A percentile compares a stretch with the other conserved stretches of the same genome.
phyloP scores from a whole-genome alignment of 2,888 invertebrate genomes.

The Melanophora roralis region DNA sequence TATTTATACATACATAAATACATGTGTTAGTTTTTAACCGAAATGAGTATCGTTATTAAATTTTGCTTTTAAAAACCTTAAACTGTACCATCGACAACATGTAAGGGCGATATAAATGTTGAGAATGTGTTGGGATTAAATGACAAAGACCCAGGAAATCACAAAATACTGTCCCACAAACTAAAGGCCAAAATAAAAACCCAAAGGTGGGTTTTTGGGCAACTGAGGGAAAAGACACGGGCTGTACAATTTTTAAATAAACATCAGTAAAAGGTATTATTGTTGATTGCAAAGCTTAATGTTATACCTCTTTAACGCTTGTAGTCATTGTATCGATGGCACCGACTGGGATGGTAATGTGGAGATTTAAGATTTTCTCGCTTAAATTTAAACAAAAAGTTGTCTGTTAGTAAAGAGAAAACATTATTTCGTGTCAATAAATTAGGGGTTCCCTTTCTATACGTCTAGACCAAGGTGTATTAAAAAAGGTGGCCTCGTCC shows the following conservation, averaged over 20 bases:
- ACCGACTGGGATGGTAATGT: too few species aligned
- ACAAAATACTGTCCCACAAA: slow-evolving; percentile 65
- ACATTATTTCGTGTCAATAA: too few species aligned
- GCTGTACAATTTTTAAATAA: background rate
- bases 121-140: slow-evolving; percentile 66
- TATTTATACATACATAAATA: background rate
- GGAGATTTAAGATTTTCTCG: too few species aligned
- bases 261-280: background rate
- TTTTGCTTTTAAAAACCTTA: slow-evolving; percentile 52
- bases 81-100: slow-evolving; percentile 62
- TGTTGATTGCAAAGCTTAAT: background rate
- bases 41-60: background rate
- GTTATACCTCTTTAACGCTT: background rate
- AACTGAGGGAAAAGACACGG: background rate
- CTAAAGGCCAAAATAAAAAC: slow-evolving; percentile 64
- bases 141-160: slow-evolving; percentile 67
- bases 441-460: too few species aligned
- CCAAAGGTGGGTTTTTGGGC: background rate
- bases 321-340: too few species aligned
- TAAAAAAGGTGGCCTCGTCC: too few species aligned
- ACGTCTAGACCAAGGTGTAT: too few species aligned
- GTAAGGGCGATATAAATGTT: slow-evolving; percentile 66
- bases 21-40: background rate
- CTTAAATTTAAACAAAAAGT: too few species aligned
- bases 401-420: too few species aligned